Conservation (phyloP, 2,113 vertebrate genomes). For the Hystrix cristata region DNA sequence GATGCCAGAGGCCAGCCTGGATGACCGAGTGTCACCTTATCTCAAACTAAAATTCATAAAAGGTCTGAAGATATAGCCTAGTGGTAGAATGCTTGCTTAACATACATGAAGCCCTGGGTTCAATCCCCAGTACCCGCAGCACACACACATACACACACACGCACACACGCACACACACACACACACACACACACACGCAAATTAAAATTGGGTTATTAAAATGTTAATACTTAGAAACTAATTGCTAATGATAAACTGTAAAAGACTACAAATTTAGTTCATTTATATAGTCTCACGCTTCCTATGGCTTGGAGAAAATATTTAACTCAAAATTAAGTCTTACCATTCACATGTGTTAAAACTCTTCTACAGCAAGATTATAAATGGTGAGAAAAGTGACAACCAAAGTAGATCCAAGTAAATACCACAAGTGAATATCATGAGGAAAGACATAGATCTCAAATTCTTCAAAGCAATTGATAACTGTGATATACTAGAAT, state of each 20-base stretch:
- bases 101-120: not conserved
- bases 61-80: not conserved
- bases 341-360: not conserved
- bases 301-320: not conserved
- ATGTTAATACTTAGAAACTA: constrained; percentile 3
- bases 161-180: not conserved
- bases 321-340: not conserved
- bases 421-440: not conserved
- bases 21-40: not conserved
- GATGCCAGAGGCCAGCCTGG: not conserved
- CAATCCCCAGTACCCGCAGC: not conserved
- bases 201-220: not conserved
- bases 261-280: not conserved
- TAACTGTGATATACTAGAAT: not conserved
- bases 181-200: not conserved
- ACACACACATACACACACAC: not conserved
- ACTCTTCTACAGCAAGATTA: not conserved
- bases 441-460: not conserved
- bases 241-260: not conserved
- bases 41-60: not conserved
- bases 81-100: not conserved
- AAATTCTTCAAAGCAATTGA: not conserved
- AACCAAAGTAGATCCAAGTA: not conserved
- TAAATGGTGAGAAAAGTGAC: not conserved
- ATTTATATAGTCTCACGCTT: not conserved